phyloP scores from a whole-genome alignment of 1,140 invertebrate species.

The Sesamia nonagrioides region DNA sequence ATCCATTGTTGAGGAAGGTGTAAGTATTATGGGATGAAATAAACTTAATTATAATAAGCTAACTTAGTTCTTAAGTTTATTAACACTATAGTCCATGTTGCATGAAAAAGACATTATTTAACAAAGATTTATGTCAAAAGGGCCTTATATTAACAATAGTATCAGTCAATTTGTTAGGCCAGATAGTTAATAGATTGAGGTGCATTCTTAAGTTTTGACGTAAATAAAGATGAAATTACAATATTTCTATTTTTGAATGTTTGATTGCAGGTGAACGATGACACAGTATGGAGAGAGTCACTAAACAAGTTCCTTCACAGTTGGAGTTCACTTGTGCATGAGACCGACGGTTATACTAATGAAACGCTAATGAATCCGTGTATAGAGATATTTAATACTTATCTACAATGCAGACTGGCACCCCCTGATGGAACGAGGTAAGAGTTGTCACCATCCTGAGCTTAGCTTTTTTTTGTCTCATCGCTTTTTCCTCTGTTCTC shows the following conservation, averaged over 20 bases:
- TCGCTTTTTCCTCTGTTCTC: no score
- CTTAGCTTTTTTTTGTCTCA: no score
- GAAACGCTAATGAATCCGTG: conserved; percentile 86
- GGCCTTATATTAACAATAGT: no score
- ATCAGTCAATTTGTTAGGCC: no score
- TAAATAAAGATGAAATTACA: no score
- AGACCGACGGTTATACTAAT: conserved; percentile 88
- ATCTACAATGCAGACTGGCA: conserved; percentile 93
- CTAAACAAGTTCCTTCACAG: conserved; percentile 94
- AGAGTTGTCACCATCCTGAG: neutral
- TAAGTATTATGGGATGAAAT: conserved; percentile 75
- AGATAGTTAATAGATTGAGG: no score
- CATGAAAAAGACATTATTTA: no score
- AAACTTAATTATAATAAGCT: no score
- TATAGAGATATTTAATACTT: conserved; percentile 92
- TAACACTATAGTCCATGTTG: no score
- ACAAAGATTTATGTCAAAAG: no score
- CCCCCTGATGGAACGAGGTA: conserved; percentile 93
- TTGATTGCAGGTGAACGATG: conserved; percentile 78
- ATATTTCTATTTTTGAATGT: neutral
- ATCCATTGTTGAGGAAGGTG: conserved; percentile 92
- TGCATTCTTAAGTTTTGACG: no score
- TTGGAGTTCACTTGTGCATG: conserved; percentile 91
- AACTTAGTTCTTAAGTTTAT: no score
- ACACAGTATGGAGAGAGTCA: conserved; percentile 91